A percentile compares a stretch with the other conserved stretches of the same genome.
These are phyloP conservation scores for Hybognathus amarus DNA, from an alignment of 2,797 vertebrate genomes.

Conservation along the genomic window DNA sequence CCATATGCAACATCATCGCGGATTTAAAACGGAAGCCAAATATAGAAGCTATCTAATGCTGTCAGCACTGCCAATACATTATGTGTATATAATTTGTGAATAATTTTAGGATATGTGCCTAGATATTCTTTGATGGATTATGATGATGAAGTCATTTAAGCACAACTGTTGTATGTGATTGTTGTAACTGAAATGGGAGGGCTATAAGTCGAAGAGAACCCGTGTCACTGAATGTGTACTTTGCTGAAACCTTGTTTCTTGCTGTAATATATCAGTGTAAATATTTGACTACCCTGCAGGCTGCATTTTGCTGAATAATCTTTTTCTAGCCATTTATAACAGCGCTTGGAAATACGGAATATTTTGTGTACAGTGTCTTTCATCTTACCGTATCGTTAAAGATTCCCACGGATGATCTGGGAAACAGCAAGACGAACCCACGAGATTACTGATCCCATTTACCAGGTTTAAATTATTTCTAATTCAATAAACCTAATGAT, in stretches of 20 bases:
- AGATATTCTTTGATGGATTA: slow-evolving; percentile 73
- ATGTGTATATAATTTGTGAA: slow-evolving; percentile 73
- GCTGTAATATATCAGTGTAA: slow-evolving; percentile 97
- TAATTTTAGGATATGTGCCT: slow-evolving; percentile 69
- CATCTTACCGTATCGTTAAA: slow-evolving; percentile 78
- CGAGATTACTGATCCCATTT: slow-evolving; percentile 91
- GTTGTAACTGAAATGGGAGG: slow-evolving; percentile 22
- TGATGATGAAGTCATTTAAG: slow-evolving; percentile 63
- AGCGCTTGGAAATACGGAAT: slow-evolving; percentile 88
- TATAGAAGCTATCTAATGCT: slow-evolving; percentile 61
- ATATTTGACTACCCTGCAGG: slow-evolving; percentile 88
- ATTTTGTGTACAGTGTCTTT: slow-evolving; percentile 95
- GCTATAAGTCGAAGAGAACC: slow-evolving; percentile 21
- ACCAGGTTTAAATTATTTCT: slow-evolving; percentile 99
- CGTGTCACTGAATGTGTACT: slow-evolving; percentile 85
- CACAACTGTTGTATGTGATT: slow-evolving; percentile 62
- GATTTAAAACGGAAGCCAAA: slow-evolving; percentile 81
- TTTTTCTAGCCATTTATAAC: slow-evolving; percentile 97
- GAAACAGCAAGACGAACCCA: slow-evolving; percentile 77
- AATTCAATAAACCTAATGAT: slow-evolving; percentile 96
- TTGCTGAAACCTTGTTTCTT: slow-evolving; percentile 77
- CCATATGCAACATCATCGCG: slow-evolving; percentile 92
- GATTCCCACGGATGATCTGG: slow-evolving; percentile 83
- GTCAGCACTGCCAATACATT: slow-evolving; percentile 78
- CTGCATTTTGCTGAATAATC: slow-evolving; percentile 89